Evolutionary conservation across 2,113 vertebrate species (phyloP), one percentile per base, ranked within the genome.

Genomic region (Pampusana beccarii): DNA sequence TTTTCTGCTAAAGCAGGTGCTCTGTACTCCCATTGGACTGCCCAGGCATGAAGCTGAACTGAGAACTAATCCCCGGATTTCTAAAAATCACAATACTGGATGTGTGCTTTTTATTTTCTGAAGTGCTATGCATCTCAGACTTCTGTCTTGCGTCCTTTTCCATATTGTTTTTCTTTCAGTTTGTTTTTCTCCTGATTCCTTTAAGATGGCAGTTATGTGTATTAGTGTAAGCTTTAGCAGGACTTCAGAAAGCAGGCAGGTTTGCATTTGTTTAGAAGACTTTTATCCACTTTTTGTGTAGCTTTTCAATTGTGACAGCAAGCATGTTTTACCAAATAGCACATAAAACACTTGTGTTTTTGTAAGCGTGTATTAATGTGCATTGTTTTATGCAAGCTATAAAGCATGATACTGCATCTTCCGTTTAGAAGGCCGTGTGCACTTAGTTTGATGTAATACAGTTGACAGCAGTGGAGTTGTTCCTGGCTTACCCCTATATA

Each of bases 131-230:
- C 5, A 20, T 42, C 18, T 89, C 9, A 4, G 34, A 44, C 28
- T 61, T 91, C 16, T 12, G 38, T 50, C 46, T 83, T 80, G 17
- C 18, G 33, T 51, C 9, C 11, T 56, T 91, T 74, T 66, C 11
- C 0, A 5, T 28, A 26, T 46, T 3, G 58, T 8, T 62, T 8
- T 36, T 11, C 8, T 79, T 75, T 46, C 40, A 28, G 11, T 65
- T 90, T 38, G 10, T 65, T 82, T 90, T 83, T 70, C 12, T 77
- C 16, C 6, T 14, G 3, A 33, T 77, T 10, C 5, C 10, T 90
- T 44, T 80, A 72, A 11, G 44, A 46, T 0, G 1, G 40, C 33
- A 33, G 14, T 9, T 1, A 0, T 2, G 6, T 25, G 4, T 56
- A 21, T 51, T 40, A 28, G 16, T 33, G 16, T 60, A 58, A 71